Base-by-base conservation (phyloP, 2,888 invertebrate genomes). In the Pasiphila rectangulata region DNA sequence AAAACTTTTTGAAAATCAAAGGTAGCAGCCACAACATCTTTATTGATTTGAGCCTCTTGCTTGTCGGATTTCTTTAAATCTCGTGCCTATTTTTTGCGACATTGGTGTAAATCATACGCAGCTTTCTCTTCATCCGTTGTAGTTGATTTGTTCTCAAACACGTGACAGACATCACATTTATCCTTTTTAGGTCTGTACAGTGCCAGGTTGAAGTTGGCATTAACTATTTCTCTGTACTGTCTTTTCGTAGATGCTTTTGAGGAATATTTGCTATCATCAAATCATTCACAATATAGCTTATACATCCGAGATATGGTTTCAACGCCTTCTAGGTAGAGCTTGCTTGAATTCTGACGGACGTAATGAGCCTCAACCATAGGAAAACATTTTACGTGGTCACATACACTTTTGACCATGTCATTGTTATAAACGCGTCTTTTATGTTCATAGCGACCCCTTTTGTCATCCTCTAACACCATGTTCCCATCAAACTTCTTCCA, bases 151-250 rank as follows among this genome's bases (percentile, higher is more conserved):
- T 36, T 36, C 2, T 10, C 23, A 13, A 12, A 36, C 3, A 36
- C 15, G 21, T 36, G 36, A 15, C 36, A 23, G 13, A 36, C 15
- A n/a, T 36, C 23, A 36, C 36, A 36, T 20, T 20, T 6, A 36
- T 36, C 36, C 23, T 36, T 36, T 15, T 36, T 36, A 6, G 36
- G 23, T 7, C 6, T 13, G n/a, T 36, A 12, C 10, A 36, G 9
- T n/a, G 13, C 36, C 7, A 36, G 3, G 7, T 36, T 23, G 15
- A 36, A 23, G 13, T 36, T 36, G 6, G 5, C 36, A 36, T 36
- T 36, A 7, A 36, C 36, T 6, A 36, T 36, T 2, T 36, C 36
- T 23, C 23, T 21, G 23, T 36, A 36, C n/a, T 36, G 36, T 12
- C 36, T 21, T 23, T 12, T 23, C 7, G 21, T 36, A 16, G 13